These are phyloP conservation scores for Sinopyrophorus schimmeli DNA, from an alignment of 2,888 invertebrate species.

Conservation along the genomic window DNA sequence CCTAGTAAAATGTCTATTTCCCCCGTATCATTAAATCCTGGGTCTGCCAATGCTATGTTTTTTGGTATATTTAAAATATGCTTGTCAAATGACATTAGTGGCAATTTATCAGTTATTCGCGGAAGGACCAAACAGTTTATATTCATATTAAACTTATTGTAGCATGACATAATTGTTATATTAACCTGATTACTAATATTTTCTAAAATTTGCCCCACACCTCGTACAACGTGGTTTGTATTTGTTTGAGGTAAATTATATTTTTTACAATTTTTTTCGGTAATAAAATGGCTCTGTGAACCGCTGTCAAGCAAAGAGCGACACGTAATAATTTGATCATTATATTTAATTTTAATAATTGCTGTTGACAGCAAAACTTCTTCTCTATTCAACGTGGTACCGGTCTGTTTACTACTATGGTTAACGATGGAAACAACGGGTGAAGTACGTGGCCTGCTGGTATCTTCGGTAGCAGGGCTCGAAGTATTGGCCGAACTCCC, in stretches of 20 bases:
- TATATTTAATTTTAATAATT: not conserved
- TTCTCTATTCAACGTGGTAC: no score
- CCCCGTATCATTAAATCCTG: constrained; percentile 23
- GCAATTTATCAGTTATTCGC: constrained; percentile 15
- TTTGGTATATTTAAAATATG: constrained; percentile 19
- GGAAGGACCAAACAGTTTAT: constrained; percentile 13
- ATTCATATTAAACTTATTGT: not conserved
- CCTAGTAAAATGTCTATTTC: constrained; percentile 33
- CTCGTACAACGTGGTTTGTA: constrained; percentile 1
- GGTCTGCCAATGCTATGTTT: constrained; percentile 32
- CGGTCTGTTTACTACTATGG: no score
- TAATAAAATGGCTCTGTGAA: constrained; percentile 12
- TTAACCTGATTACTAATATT: not conserved
- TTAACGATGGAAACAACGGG: no score
- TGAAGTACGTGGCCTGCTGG: no score
- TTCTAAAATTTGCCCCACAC: constrained; percentile 2
- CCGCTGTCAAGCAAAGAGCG: constrained; percentile 10
- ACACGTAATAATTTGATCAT: not conserved
- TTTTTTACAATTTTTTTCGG: constrained; percentile 7
- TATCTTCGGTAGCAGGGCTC: no score
- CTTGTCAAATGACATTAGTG: constrained; percentile 26
- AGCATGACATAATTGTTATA: constrained; percentile 1
- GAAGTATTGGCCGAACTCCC: no score
- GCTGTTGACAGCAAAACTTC: constrained; percentile 19
- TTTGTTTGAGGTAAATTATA: not conserved